Conservation (phyloP, 2,113 vertebrate genomes). For the Pelobates fuscus region DNA sequence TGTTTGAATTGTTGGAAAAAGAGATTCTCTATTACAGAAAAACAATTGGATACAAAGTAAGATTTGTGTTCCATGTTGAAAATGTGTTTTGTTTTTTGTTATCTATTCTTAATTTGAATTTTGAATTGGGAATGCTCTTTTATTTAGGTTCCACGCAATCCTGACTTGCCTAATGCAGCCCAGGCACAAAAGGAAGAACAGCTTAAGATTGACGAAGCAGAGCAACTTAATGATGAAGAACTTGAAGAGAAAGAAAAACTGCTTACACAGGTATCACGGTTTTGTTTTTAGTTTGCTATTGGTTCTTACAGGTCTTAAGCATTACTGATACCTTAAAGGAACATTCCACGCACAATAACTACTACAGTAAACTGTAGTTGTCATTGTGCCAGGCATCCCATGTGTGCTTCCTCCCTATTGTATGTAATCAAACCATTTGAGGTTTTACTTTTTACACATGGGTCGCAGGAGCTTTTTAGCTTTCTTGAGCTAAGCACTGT, state of each 20-base stretch:
- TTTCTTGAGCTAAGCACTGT: no score
- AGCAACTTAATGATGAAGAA: conserved; percentile 93
- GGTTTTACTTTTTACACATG: no score
- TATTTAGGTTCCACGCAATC: conserved; percentile 91
- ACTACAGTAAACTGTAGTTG: no score
- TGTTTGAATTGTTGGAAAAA: conserved; percentile 96
- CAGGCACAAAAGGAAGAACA: conserved; percentile 95
- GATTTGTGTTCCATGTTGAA: not conserved
- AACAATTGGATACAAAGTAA: conserved; percentile 98
- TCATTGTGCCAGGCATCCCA: no score
- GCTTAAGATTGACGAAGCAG: conserved; percentile 94
- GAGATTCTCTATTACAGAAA: conserved; percentile 98
- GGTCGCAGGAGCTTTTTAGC: no score
- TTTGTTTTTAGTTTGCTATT: no score
- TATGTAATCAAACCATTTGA: no score
- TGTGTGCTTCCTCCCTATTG: no score
- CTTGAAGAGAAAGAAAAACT: conserved; percentile 97
- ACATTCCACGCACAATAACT: no score
- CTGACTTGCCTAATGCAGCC: conserved; percentile 90
- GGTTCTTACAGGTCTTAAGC: no score
- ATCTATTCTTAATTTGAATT: not conserved
- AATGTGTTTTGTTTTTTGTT: no score
- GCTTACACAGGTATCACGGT: conserved; percentile 92
- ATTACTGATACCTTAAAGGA: no score
- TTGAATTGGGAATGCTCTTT: not conserved